A percentile compares a stretch with the other conserved stretches of the same genome.
These are phyloP conservation scores for Oophaga pumilio DNA, from an alignment of 2,113 vertebrate species.

Conservation along the genomic window DNA sequence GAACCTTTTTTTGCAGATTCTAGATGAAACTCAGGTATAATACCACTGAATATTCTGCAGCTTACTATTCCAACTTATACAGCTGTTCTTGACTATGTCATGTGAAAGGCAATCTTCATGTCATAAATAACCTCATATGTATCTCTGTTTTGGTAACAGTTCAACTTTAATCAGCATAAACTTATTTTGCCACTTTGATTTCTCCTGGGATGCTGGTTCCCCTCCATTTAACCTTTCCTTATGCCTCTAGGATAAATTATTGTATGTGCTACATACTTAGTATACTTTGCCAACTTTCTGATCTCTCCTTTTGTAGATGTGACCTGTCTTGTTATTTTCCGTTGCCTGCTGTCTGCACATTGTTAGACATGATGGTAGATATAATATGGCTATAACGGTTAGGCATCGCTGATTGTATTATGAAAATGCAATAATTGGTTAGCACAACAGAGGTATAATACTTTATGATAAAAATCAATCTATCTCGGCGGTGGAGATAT, in stretches of 20 bases:
- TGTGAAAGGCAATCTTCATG: not conserved
- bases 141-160: slow-evolving; percentile 8
- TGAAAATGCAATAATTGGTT: slow-evolving; percentile 18
- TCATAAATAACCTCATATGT: not conserved
- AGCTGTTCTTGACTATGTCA: not conserved
- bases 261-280: not conserved
- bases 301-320: not conserved
- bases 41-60: not conserved
- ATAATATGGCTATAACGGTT: not conserved
- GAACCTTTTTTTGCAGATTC: not conserved
- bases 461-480: slow-evolving; percentile 27
- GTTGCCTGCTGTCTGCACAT: not conserved
- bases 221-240: slow-evolving; percentile 28
- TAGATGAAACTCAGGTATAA: not conserved
- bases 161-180: slow-evolving; percentile 1
- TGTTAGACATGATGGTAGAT: not conserved
- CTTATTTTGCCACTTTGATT: slow-evolving; percentile 18
- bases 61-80: not conserved
- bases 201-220: not conserved
- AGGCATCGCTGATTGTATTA: not conserved
- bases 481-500: slow-evolving; percentile 42
- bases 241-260: not conserved
- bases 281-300: not conserved
- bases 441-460: slow-evolving; percentile 19
- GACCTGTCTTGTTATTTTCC: not conserved